Percentiles rank a stretch among this genome's conserved stretches.
These are phyloP conservation scores for Pandemis heparana DNA, from an alignment of 2,888 invertebrate genomes.

Conservation along the genomic window DNA sequence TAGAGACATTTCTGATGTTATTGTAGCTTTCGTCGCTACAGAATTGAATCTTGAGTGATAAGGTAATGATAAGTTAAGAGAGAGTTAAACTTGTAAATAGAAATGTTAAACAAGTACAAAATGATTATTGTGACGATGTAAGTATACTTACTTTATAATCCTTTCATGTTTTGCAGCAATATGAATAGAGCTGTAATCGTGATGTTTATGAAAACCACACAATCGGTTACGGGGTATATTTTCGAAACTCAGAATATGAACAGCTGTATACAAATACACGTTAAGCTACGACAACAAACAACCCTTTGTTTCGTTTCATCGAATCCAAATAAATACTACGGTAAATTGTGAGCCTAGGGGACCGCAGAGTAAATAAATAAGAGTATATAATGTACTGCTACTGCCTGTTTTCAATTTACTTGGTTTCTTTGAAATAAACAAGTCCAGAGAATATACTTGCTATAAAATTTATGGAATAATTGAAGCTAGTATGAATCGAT, in stretches of 20 bases:
- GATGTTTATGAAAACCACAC: not conserved
- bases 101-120: not conserved
- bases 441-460: not conserved
- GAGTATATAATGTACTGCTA: not conserved
- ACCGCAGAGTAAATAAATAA: slow-evolving; percentile 23
- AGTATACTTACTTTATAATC: no score
- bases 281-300: not conserved
- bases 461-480: not conserved
- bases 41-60: not conserved
- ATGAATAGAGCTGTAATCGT: no score
- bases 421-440: not conserved
- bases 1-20: not conserved
- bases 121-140: no score
- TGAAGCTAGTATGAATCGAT: no score
- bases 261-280: slow-evolving; percentile 13
- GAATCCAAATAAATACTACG: slow-evolving; percentile 16
- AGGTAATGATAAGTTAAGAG: not conserved
- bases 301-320: slow-evolving; percentile 8
- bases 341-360: slow-evolving; percentile 15
- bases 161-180: no score
- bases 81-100: not conserved
- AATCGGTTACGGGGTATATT: not conserved
- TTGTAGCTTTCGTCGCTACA: not conserved
- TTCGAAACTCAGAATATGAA: not conserved
- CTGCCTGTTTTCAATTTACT: slow-evolving; percentile 17